Conservation (phyloP, 2,888 invertebrate genomes). For the Cephus rjabovi region DNA sequence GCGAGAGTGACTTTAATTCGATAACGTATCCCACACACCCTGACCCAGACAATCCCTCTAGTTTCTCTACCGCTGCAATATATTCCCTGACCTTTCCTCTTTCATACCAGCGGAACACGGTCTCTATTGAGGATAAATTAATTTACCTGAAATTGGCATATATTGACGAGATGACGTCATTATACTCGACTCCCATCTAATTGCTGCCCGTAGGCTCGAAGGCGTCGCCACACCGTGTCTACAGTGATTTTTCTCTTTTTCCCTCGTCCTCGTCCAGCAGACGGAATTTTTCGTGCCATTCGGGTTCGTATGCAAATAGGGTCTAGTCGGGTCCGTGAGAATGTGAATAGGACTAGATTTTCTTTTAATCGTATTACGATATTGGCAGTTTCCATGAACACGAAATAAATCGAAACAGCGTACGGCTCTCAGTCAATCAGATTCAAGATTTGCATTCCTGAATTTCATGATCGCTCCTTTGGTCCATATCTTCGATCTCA, state of each 20-base stretch:
- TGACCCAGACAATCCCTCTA: too few relatives aligned
- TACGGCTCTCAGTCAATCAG: not conserved
- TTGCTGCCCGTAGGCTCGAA: too few relatives aligned
- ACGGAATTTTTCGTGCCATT: not conserved
- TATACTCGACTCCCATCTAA: too few relatives aligned
- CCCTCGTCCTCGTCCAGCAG: not conserved
- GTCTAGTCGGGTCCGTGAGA: not conserved
- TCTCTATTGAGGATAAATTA: too few relatives aligned
- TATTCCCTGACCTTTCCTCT: too few relatives aligned
- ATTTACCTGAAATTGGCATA: too few relatives aligned
- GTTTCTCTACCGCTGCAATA: not conserved
- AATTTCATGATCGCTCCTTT: not conserved
- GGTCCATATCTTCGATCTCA: not conserved
- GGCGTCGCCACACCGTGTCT: too few relatives aligned
- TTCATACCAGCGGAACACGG: too few relatives aligned
- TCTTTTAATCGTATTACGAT: not conserved
- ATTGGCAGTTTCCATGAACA: not conserved
- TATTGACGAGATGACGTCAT: too few relatives aligned
- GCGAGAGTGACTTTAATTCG: conserved; percentile 34
- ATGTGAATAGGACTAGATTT: too few relatives aligned
- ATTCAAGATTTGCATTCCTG: not conserved
- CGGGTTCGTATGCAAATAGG: not conserved
- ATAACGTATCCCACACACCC: conserved; percentile 27
- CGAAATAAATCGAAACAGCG: not conserved
- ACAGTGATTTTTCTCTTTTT: too few relatives aligned